A percentile compares a stretch with the other conserved stretches of the same genome.
Conservation (phyloP, 2,888 invertebrate genomes). For the Laspeyria flexula region DNA sequence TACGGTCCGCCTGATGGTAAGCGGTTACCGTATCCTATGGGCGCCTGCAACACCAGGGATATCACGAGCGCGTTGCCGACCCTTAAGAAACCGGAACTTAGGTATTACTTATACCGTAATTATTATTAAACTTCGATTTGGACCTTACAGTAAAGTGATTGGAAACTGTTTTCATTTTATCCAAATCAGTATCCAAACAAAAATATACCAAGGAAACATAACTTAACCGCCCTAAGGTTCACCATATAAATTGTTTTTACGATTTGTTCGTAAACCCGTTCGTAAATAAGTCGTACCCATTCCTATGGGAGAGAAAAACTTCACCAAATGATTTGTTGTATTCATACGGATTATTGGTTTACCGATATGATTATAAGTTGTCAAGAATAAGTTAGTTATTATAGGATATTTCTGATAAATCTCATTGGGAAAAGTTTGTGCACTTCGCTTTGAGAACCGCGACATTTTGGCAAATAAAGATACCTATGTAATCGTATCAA, state of each 20-base stretch:
- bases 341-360: slow-evolving; percentile 6
- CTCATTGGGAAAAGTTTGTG: not conserved
- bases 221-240: not conserved
- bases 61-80: too few species aligned
- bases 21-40: too few species aligned
- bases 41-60: too few species aligned
- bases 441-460: not conserved
- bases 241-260: not conserved
- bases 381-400: slow-evolving; percentile 18
- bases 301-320: slow-evolving; percentile 1
- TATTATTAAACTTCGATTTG: too few species aligned
- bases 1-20: too few species aligned
- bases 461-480: too few species aligned
- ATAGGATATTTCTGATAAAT: slow-evolving; percentile 8
- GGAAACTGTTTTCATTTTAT: too few species aligned
- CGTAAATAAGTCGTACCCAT: not conserved
- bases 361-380: slow-evolving; percentile 11
- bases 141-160: too few species aligned
- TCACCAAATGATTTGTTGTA: slow-evolving; percentile 11
- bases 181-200: too few species aligned
- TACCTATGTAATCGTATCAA: too few species aligned
- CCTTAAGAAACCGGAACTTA: too few species aligned
- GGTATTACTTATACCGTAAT: too few species aligned
- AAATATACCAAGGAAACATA: not conserved
- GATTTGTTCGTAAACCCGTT: not conserved